phyloP scores from a whole-genome alignment of 2,113 vertebrate species.

The Brachyistius frenatus region DNA sequence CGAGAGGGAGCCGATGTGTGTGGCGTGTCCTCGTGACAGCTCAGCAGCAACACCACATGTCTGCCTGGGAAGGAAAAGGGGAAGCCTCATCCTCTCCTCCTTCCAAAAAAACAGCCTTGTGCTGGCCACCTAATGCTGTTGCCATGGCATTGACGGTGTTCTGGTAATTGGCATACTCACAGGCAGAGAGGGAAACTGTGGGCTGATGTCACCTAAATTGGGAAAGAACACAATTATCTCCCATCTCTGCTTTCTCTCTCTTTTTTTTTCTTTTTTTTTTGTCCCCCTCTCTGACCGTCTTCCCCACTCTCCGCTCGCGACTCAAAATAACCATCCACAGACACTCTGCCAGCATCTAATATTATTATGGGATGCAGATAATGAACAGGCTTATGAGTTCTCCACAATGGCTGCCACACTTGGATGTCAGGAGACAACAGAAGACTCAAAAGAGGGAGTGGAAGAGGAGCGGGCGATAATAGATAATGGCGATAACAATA shows the following conservation, averaged over 20 bases:
- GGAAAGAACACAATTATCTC: constrained; percentile 78
- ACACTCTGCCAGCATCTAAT: constrained; percentile 71
- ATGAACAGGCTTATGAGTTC: constrained; percentile 66
- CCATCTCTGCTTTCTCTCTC: constrained; percentile 19
- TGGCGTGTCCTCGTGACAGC: constrained; percentile 76
- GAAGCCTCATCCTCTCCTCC: constrained; percentile 70
- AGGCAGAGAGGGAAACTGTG: constrained; percentile 46
- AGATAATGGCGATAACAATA: constrained; percentile 63
- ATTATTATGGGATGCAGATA: constrained; percentile 66
- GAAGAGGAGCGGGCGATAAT: constrained; percentile 36
- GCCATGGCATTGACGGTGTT: constrained; percentile 84
- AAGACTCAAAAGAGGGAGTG: constrained; percentile 32
- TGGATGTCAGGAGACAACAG: constrained; percentile 41
- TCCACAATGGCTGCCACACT: constrained; percentile 50
- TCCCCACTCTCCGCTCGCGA: constrained; percentile 41
- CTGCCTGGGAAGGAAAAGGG: constrained; percentile 67
- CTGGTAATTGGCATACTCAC: constrained; percentile 70
- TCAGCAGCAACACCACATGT: constrained; percentile 71
- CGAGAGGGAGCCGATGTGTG: constrained; percentile 55
- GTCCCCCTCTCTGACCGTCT: constrained; percentile 23
- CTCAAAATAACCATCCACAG: constrained; percentile 71
- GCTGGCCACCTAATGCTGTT: constrained; percentile 81
- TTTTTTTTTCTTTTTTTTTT: not conserved
- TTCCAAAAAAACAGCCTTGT: constrained; percentile 51
- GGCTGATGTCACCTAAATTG: constrained; percentile 68